phyloP scores from a whole-genome alignment of 2,113 vertebrate species.

The Ptyas mucosa region DNA sequence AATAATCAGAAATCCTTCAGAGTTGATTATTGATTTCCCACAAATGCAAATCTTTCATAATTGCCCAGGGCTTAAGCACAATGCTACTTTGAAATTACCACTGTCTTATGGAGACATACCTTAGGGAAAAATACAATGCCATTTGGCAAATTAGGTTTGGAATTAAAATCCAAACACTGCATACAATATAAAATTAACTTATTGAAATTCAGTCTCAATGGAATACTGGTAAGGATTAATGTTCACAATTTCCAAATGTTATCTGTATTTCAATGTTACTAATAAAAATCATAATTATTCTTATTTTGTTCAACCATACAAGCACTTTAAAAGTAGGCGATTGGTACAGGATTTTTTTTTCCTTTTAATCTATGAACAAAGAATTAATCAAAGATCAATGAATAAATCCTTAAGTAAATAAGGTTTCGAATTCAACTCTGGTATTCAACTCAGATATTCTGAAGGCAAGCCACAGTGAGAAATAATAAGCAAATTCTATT shows the following conservation, averaged over 20 bases:
- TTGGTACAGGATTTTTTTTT: neutral
- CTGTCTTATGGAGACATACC: neutral
- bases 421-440: neutral
- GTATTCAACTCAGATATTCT: neutral
- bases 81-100: neutral
- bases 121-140: neutral
- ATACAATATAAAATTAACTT: conserved; percentile 30
- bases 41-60: neutral
- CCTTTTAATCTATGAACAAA: neutral
- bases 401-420: neutral
- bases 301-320: neutral
- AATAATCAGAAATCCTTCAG: neutral
- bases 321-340: neutral
- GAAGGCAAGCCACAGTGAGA: neutral
- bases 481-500: neutral
- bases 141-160: conserved; percentile 9
- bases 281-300: neutral
- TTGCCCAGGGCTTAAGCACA: neutral
- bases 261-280: neutral
- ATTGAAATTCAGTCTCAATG: conserved; percentile 43
- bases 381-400: neutral
- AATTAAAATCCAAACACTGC: conserved; percentile 26
- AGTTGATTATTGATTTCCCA: neutral
- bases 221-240: conserved; percentile 32
- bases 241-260: neutral